Base-by-base conservation (phyloP, 2,113 vertebrate species). In the Etheostoma spectabile region DNA sequence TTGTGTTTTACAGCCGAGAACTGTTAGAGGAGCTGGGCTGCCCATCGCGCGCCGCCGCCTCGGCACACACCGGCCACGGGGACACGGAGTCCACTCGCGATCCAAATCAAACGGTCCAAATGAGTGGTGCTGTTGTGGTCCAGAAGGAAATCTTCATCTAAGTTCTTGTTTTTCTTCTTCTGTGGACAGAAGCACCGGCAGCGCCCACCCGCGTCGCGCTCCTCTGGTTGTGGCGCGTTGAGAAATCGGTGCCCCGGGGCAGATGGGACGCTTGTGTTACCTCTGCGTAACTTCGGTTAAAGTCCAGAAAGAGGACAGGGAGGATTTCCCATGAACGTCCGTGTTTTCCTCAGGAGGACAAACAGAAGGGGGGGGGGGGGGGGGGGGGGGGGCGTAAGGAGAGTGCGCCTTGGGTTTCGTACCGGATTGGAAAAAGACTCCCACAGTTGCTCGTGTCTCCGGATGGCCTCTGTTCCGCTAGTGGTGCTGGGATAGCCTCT, bases 51-150 rank as follows among this genome's bases (percentile, higher is more conserved):
- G 45, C 13, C 33, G 21, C 74, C 11, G 60, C 61, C 21, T 59
- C 71, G 35, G 72, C 61, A 63, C 66, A 67, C 68, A 84, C 8
- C 45, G 73, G 56, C 66, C 14, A n/a, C 56, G 55, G 52, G 45
- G 61, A 67, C 72, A 55, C 79, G 66, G 35, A 69, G 79, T 74
- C 5, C n/a, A 57, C 60, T 51, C 21, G 69, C 19, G 16, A 52
- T 85, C 73, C 59, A 2, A 30, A 74, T 77, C 52, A 27, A 66
- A 15, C 0, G 14, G 27, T 74, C 45, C 65, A 59, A 1, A 45
- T 3, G 21, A 59, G 57, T 6, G 55, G 38, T 55, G 6, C 11
- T 51, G 22, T 38, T 21, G n/a, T 27, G 30, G 16, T 33, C 57
- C 59, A 2, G 24, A 53, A 57, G 3, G 8, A 67, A 35, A 72